Evolutionary conservation across 2,113 vertebrate species (phyloP).

Genomic region (Phocoena phocoena): DNA sequence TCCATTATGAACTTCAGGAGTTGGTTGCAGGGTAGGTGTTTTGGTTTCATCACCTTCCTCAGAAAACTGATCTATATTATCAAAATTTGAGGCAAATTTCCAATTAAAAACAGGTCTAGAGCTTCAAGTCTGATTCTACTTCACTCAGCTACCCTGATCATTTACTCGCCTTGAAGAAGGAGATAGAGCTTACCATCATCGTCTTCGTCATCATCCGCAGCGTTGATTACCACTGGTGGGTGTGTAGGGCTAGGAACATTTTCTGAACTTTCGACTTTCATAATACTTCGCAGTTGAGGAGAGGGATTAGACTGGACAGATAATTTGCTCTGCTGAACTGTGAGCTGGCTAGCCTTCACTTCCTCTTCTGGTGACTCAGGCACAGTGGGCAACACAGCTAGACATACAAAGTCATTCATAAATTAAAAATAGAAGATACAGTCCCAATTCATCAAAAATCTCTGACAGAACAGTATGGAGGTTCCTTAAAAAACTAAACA

Average conservation of each 20-base stretch:
- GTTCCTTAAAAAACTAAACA: no score
- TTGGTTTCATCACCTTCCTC: conserved; percentile 95
- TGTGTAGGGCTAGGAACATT: conserved; percentile 97
- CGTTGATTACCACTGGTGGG: conserved; percentile 97
- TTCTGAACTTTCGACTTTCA: conserved; percentile 93
- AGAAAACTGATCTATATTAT: conserved; percentile 92
- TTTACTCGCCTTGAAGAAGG: neutral
- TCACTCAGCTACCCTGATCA: neutral
- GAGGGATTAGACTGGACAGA: conserved; percentile 85
- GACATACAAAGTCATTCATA: neutral
- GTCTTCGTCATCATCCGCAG: conserved; percentile 95
- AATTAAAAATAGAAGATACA: neutral
- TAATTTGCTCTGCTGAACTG: conserved; percentile 83
- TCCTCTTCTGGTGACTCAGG: conserved; percentile 84
- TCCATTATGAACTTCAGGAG: conserved; percentile 79
- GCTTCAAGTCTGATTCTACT: neutral
- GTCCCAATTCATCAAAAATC: conserved; percentile 16
- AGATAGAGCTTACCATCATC: conserved; percentile 90
- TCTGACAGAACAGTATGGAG: neutral
- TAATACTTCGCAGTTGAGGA: conserved; percentile 92
- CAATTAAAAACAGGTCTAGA: neutral
- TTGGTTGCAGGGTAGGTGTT: conserved; percentile 77
- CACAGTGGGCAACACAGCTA: conserved; percentile 79
- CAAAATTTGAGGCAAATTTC: conserved; percentile 40
- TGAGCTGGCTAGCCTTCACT: conserved; percentile 82